A percentile compares a stretch with the other conserved stretches of the same genome.
phyloP scores from a whole-genome alignment of 2,797 vertebrate genomes.

The Setipinna tenuifilis region DNA sequence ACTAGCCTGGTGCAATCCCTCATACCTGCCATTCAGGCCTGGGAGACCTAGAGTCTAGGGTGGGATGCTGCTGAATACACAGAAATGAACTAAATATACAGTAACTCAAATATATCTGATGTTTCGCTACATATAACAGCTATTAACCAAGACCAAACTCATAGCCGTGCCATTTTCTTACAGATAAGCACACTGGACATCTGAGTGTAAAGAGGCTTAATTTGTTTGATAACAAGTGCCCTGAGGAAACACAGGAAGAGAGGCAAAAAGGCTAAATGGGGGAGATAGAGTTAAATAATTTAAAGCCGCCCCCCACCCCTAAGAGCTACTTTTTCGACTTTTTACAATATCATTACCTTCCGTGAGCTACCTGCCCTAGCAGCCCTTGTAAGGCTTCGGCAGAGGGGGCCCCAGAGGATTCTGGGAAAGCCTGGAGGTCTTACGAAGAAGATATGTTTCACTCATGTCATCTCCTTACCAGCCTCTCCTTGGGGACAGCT shows the following conservation, averaged over 20 bases:
- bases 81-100: not conserved
- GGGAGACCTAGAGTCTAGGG: not conserved
- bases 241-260: not conserved
- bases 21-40: not conserved
- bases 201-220: not conserved
- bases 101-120: not conserved
- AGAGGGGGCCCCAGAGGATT: not conserved
- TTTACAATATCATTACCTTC: too few relatives aligned
- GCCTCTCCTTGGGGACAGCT: not conserved
- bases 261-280: not conserved
- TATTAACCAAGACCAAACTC: not conserved
- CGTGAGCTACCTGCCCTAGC: not conserved
- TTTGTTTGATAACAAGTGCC: not conserved
- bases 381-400: not conserved
- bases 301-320: not conserved
- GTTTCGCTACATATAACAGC: not conserved
- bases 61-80: not conserved
- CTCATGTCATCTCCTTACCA: constrained; percentile 22
- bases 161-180: not conserved
- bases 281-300: not conserved
- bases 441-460: constrained; percentile 12
- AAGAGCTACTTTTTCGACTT: not conserved
- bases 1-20: not conserved
- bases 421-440: not conserved
- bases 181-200: not conserved